Evolutionary conservation across 2,797 vertebrate genomes (phyloP).

Genomic region (Martes flavigula): DNA sequence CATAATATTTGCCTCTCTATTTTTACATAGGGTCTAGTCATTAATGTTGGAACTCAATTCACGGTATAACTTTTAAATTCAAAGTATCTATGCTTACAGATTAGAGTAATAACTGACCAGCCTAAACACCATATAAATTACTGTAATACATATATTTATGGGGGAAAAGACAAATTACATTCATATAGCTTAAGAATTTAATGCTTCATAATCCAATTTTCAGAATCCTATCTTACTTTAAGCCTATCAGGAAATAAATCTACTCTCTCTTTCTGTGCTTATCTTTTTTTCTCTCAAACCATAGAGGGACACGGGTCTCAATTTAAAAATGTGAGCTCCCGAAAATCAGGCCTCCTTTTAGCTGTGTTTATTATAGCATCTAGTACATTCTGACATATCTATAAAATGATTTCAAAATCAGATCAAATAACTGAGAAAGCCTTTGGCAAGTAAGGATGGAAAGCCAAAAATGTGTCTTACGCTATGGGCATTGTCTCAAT

Average conservation of each 20-base stretch:
- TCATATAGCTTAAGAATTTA: neutral
- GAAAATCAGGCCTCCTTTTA: neutral
- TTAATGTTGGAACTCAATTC: neutral
- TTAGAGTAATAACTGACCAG: neutral
- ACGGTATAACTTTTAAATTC: neutral
- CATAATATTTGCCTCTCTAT: neutral
- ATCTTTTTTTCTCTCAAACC: neutral
- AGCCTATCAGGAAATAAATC: neutral
- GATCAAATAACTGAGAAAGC: neutral
- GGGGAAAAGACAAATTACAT: constrained; percentile 15
- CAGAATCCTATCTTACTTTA: neutral
- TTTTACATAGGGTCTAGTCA: neutral
- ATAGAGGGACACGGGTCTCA: neutral
- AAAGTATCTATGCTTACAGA: neutral
- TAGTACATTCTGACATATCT: neutral
- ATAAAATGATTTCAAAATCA: neutral
- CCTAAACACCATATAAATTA: neutral
- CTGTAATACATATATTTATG: neutral
- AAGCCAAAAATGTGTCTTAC: neutral
- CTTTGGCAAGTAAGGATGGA: neutral
- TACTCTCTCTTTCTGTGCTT: neutral
- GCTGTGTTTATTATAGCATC: neutral
- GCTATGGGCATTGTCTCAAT: neutral
- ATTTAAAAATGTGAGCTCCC: neutral
- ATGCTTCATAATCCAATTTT: neutral